Conservation (phyloP, 1,140 invertebrate species). For the Steinernema khuongi region DNA sequence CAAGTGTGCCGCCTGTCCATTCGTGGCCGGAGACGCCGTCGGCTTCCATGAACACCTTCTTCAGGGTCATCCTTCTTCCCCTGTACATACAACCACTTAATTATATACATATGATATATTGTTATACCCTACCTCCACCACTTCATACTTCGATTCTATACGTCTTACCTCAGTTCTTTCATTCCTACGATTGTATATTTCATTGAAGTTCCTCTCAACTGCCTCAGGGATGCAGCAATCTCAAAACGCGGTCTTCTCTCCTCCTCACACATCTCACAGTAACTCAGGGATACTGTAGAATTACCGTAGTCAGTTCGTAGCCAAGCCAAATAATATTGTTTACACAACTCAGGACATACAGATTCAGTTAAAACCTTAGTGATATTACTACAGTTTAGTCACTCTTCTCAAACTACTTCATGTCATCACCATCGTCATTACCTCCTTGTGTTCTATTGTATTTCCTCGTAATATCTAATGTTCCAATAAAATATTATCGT, state of each 20-base stretch:
- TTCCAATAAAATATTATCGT: constrained; percentile 2
- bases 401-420: no score
- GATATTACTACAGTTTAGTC: no score
- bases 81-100: no score
- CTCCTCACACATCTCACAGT: not conserved
- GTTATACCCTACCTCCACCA: not conserved
- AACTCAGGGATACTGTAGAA: not conserved
- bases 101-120: no score
- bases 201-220: not conserved
- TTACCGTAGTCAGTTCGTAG: not conserved
- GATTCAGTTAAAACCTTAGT: no score
- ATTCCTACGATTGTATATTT: not conserved
- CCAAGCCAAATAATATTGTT: not conserved
- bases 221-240: not conserved
- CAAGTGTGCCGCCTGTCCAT: constrained; percentile 86
- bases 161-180: not conserved
- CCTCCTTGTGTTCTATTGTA: no score
- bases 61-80: constrained; percentile 62
- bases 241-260: not conserved
- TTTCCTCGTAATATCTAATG: not conserved
- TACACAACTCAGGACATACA: no score
- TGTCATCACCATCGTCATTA: no score
- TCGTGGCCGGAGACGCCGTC: constrained; percentile 72
- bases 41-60: constrained; percentile 85
- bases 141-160: not conserved